Conservation (phyloP, 2,113 vertebrate genomes). For the Malurus alboscapulatus region DNA sequence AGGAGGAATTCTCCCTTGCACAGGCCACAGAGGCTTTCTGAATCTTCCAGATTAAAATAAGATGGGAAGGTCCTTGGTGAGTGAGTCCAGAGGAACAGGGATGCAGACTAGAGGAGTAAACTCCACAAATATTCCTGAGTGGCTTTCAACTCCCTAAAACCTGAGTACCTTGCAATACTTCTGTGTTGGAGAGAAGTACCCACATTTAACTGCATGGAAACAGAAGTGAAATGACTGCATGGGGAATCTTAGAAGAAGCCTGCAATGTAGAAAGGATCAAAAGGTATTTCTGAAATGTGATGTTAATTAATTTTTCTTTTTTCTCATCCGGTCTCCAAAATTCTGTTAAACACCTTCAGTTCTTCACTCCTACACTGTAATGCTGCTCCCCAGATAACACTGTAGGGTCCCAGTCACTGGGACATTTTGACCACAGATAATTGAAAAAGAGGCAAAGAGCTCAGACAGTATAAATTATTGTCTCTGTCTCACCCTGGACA, state of each 20-base stretch:
- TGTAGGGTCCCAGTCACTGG: background rate
- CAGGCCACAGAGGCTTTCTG: background rate
- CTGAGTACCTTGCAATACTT: background rate
- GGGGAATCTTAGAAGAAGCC: background rate
- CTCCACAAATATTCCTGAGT: background rate
- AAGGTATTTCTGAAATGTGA: background rate
- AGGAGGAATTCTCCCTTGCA: background rate
- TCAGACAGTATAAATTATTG: background rate
- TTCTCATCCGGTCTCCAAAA: background rate
- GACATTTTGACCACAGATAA: background rate
- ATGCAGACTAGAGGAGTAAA: background rate
- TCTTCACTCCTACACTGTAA: background rate
- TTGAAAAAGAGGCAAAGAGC: background rate
- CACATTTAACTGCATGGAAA: background rate
- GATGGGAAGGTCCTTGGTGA: accelerated
- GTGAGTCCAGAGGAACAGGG: background rate
- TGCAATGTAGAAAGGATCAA: background rate
- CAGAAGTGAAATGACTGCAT: background rate
- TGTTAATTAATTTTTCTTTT: background rate
- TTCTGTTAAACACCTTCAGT: background rate
- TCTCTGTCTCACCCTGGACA: background rate
- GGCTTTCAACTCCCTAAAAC: background rate
- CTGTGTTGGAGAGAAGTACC: background rate
- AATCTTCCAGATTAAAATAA: background rate
- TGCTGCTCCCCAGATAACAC: background rate